Conservation (phyloP, 2,888 invertebrate genomes). For the Oscheius myriophilus region DNA sequence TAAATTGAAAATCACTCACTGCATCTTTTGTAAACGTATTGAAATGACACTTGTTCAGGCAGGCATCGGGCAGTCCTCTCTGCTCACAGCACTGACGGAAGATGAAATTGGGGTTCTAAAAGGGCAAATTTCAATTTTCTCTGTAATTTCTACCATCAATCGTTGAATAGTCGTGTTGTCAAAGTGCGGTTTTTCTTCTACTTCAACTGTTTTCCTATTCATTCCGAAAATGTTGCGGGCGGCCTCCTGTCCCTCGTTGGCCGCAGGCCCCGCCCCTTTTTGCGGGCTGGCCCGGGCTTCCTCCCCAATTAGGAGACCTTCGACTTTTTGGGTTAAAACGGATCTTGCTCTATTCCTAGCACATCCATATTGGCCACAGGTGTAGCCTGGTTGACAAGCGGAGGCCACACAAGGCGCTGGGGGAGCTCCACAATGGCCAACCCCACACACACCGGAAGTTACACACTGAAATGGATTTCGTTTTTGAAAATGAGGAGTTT, state of each 20-base stretch:
- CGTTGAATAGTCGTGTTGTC: constrained; percentile 50
- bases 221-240: constrained; percentile 47
- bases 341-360: constrained; percentile 64
- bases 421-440: constrained; percentile 54
- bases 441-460: constrained; percentile 62
- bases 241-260: constrained; percentile 29
- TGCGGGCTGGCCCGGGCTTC: constrained; percentile 10
- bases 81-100: constrained; percentile 70
- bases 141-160: constrained; percentile 49
- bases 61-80: constrained; percentile 65
- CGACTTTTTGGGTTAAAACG: constrained; percentile 62
- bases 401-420: constrained; percentile 46
- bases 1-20: no score
- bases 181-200: constrained; percentile 4
- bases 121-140: background rate
- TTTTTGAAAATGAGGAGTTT: background rate
- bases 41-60: constrained; percentile 67
- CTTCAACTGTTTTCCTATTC: constrained; percentile 29
- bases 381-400: constrained; percentile 65
- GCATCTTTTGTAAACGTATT: constrained; percentile 66
- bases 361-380: constrained; percentile 68
- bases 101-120: constrained; percentile 68
- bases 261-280: constrained; percentile 20
- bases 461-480: constrained; percentile 55
- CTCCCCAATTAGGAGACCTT: constrained; percentile 54